Evolutionary conservation across 2,797 vertebrate species (phyloP).

Genomic region (Squalus acanthias): DNA sequence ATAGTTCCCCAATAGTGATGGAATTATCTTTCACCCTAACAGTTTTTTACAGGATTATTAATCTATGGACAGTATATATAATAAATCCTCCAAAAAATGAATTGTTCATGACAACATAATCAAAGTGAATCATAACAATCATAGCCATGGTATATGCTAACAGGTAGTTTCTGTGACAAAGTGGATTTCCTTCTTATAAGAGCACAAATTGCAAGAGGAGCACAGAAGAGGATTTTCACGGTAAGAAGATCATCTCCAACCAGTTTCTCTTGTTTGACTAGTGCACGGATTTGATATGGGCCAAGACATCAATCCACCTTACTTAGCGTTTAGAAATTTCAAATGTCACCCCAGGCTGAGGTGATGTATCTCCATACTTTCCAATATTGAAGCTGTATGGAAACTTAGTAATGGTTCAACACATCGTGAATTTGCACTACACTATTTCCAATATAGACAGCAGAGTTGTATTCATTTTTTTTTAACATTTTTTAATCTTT

Average conservation of each 20-base stretch:
- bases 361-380: conserved; percentile 21
- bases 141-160: background rate
- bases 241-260: background rate
- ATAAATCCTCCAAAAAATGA: background rate
- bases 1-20: background rate
- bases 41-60: background rate
- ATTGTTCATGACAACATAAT: background rate
- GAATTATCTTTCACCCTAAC: background rate
- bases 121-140: background rate
- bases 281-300: background rate
- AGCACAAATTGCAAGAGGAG: background rate
- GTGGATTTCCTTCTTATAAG: background rate
- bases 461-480: background rate
- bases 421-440: background rate
- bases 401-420: background rate
- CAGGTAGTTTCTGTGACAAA: conserved; percentile 3
- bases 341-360: background rate
- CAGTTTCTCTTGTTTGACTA: background rate
- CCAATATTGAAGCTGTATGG: conserved; percentile 12
- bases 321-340: background rate
- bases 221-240: background rate
- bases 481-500: background rate
- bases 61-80: background rate
- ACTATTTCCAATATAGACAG: background rate
- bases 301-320: background rate